phyloP scores from a whole-genome alignment of 2,113 vertebrate genomes.

The Asarcornis scutulata region DNA sequence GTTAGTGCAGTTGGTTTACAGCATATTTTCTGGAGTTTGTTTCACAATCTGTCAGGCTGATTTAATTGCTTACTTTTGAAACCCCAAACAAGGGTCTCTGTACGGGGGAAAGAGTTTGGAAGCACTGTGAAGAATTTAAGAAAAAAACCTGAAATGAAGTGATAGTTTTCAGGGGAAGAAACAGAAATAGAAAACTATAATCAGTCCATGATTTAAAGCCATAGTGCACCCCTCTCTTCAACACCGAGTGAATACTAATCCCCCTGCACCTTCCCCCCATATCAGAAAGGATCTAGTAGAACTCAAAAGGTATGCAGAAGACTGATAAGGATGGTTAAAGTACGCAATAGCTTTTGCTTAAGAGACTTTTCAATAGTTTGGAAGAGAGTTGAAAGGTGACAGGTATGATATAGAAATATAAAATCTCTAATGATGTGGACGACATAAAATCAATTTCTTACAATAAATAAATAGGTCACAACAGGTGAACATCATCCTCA shows the following conservation, averaged over 20 bases:
- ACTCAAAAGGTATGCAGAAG: background rate
- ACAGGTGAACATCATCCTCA: background rate
- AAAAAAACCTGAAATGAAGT: background rate
- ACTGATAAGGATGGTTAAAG: background rate
- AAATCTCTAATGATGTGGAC: background rate
- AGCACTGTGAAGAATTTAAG: background rate
- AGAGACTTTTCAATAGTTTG: background rate
- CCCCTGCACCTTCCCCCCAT: background rate
- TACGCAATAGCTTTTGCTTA: background rate
- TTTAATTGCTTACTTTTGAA: background rate
- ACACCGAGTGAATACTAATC: background rate
- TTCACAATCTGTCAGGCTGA: background rate
- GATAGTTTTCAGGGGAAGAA: background rate
- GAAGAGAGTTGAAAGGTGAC: background rate
- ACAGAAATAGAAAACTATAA: background rate
- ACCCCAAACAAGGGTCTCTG: background rate
- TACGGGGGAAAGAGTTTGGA: background rate
- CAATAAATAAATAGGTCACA: background rate
- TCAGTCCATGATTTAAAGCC: background rate
- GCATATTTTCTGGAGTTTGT: background rate
- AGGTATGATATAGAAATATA: background rate
- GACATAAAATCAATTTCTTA: background rate
- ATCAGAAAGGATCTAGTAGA: background rate
- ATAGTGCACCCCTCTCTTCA: background rate
- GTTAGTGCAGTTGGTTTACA: background rate